A percentile compares a stretch with the other conserved stretches of the same genome.
phyloP scores from a whole-genome alignment of 2,797 vertebrate genomes.

The Acrocephalus scirpaceus region DNA sequence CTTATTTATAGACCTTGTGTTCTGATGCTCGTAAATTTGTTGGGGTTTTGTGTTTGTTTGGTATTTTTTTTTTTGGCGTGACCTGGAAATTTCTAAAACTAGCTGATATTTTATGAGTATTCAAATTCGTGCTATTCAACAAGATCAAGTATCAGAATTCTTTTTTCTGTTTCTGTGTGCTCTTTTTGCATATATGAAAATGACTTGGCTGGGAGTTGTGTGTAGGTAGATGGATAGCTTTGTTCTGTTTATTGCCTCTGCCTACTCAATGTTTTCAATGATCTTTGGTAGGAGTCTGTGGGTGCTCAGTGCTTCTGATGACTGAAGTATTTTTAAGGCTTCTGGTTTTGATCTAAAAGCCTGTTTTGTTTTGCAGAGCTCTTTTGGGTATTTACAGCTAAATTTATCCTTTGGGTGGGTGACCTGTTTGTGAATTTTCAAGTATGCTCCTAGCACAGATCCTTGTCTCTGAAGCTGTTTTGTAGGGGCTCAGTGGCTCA shows the following conservation, averaged over 20 bases:
- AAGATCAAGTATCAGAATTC: background rate
- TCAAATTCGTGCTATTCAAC: background rate
- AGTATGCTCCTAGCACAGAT: background rate
- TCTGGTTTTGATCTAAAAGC: slow-evolving; percentile 27
- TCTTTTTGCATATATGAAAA: slow-evolving; percentile 13
- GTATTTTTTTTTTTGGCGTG: background rate
- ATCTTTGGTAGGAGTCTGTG: slow-evolving; percentile 62
- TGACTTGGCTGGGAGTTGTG: background rate
- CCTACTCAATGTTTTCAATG: slow-evolving; percentile 56
- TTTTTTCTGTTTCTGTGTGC: background rate
- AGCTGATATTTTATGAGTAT: background rate
- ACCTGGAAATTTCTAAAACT: background rate
- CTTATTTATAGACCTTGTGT: background rate
- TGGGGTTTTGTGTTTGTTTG: background rate
- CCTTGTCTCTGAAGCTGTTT: background rate
- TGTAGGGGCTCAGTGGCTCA: background rate
- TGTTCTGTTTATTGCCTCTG: slow-evolving; percentile 53
- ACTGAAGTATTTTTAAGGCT: slow-evolving; percentile 46
- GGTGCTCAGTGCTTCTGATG: slow-evolving; percentile 62
- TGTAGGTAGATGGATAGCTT: slow-evolving; percentile 30
- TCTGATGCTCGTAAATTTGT: background rate
- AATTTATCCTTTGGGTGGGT: background rate
- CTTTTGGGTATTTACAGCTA: background rate
- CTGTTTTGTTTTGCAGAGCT: background rate
- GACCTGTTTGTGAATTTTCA: background rate